Base-by-base conservation (phyloP, 1,140 invertebrate genomes). In the Dysdera silvatica region DNA sequence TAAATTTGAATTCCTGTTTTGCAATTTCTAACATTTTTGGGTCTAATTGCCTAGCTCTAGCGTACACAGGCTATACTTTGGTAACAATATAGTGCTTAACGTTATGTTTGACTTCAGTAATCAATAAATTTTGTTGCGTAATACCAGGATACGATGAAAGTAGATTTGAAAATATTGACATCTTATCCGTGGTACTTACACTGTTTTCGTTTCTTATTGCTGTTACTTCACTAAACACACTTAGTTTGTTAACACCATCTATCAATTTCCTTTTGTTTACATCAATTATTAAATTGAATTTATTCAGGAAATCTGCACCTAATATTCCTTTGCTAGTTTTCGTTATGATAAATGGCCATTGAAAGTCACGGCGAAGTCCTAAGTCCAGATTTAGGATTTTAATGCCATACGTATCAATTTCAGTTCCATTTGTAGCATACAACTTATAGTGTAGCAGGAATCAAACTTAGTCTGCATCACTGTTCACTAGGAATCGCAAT, bases 381-480 rank as follows among this genome's bases (percentile, higher is more conserved):
- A 41, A 26, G 20, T 55, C 53, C 1, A 55, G 20, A 3, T 2
- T 55, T 14, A 45, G 2, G 2, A 28, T 23, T 43, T 43, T 45
- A 43, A 24, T 37, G n/a, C 53, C 53, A 37, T 26, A 55, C 10
- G 53, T 55, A 26, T 20, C 23, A 20, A 55, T 55, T 40, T 37
- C 40, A 1, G 7, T 55, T 16, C 53, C 53, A 43, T 55, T 55
- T 1, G 53, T 33, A 4, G 53, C 53, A 26, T 55, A 55, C n/a
- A 55, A 43, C 10, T 14, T 4, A 2, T 40, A 55, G 14, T 14
- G 10, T 55, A 16, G 53, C 53, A 16, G 32, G 32, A 55, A 37
- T 55, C 31, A 55, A 40, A 14, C 23, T 26, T 3, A 55, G 37
- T 55, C 53, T 28, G 53, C 53, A 41, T 33, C 53, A 31, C 53